phyloP scores from a whole-genome alignment of 2,888 invertebrate genomes.

The Lithophane socia region DNA sequence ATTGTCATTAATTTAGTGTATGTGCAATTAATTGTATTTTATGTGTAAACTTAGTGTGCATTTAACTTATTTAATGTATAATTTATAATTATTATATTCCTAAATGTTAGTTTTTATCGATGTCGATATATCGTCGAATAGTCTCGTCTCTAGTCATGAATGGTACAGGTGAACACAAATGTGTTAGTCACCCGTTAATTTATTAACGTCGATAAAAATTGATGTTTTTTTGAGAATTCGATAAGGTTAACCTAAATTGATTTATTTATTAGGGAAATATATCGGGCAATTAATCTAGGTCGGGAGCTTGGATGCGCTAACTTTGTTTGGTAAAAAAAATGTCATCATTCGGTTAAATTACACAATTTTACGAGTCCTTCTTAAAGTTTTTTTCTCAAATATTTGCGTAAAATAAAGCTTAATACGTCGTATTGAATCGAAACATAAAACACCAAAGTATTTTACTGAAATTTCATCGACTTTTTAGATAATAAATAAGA shows the following conservation, averaged over 20 bases:
- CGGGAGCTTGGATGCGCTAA: conserved; percentile 66
- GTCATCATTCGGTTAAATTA: conserved; percentile 50
- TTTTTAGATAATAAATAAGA: conserved; percentile 89
- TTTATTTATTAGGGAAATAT: conserved; percentile 88
- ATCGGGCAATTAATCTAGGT: conserved; percentile 80
- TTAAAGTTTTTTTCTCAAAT: conserved; percentile 59
- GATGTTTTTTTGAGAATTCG: conserved; percentile 49
- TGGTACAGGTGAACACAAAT: conserved; percentile 36
- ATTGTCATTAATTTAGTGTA: conserved; percentile 86
- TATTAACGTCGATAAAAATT: conserved; percentile 62
- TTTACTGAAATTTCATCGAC: conserved; percentile 88
- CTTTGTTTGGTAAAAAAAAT: conserved; percentile 60
- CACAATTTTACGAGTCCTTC: conserved; percentile 54
- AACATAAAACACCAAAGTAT: conserved; percentile 89
- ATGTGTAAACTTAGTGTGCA: conserved; percentile 83
- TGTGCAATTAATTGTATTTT: conserved; percentile 88
- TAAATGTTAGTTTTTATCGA: conserved; percentile 62
- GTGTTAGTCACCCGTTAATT: conserved; percentile 21
- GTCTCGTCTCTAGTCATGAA: conserved; percentile 60
- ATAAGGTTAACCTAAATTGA: conserved; percentile 79
- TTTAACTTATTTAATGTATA: conserved; percentile 81
- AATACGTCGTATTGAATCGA: conserved; percentile 82
- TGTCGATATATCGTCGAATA: conserved; percentile 42
- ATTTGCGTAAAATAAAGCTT: conserved; percentile 65
- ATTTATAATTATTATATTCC: conserved; percentile 72